Evolutionary conservation across 1,140 invertebrate species (phyloP).

Genomic region (Halotydeus destructor): DNA sequence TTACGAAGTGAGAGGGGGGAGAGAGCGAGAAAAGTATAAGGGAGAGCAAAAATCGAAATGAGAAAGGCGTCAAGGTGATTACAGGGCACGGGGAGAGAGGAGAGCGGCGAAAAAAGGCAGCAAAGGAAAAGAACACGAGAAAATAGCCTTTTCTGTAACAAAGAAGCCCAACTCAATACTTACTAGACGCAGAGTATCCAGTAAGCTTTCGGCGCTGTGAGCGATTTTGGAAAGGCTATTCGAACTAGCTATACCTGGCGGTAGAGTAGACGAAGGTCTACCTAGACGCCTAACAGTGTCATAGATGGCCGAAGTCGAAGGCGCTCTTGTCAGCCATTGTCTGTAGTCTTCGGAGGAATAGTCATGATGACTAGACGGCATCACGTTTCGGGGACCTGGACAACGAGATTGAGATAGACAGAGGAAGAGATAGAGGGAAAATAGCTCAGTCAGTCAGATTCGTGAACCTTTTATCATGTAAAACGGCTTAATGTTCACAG

Average conservation of each 20-base stretch:
- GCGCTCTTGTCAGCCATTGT: slow-evolving; percentile 64
- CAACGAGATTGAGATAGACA: not conserved
- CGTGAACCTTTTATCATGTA: too few relatives aligned
- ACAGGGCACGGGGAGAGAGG: too few relatives aligned
- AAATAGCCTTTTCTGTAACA: too few relatives aligned
- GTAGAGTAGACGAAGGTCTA: not conserved
- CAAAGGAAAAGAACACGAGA: too few relatives aligned
- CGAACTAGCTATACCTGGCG: slow-evolving; percentile 33
- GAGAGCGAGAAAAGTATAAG: too few relatives aligned
- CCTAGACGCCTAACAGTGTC: slow-evolving; percentile 44
- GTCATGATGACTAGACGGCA: not conserved
- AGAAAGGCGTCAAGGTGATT: not conserved
- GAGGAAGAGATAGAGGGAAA: not conserved
- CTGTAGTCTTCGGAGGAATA: slow-evolving; percentile 59
- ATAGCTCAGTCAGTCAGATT: too few relatives aligned
- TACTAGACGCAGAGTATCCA: slow-evolving; percentile 30
- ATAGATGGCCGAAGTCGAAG: slow-evolving; percentile 74
- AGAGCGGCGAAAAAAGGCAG: too few relatives aligned
- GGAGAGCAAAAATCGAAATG: too few relatives aligned
- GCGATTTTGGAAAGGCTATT: slow-evolving; percentile 25
- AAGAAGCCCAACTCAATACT: slow-evolving; percentile 11
- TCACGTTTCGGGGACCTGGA: not conserved
- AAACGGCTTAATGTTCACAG: too few relatives aligned
- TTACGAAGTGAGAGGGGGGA: too few relatives aligned
- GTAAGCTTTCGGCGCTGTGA: slow-evolving; percentile 62